Base-by-base conservation (phyloP, 2,113 vertebrate genomes). In the Colossoma macropomum region DNA sequence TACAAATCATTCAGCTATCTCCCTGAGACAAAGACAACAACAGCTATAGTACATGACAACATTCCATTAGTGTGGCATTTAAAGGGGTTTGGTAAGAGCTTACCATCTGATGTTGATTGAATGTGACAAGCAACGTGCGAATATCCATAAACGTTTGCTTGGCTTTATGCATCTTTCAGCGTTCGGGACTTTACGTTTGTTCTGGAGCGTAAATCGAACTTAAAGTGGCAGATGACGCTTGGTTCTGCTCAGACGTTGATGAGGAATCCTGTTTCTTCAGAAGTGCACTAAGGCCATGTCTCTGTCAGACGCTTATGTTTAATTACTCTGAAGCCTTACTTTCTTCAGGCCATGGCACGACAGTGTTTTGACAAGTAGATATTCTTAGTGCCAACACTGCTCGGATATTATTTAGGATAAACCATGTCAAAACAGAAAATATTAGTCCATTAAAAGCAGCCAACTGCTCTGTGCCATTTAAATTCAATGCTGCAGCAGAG, bases 51-150 rank as follows among this genome's bases (percentile, higher is more conserved):
- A 87, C 86, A 87, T 85, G 86, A 87, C 86, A 87, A 85, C 79
- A 79, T 85, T 87, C 82, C 83, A 87, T 87, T 87, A 87, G 86
- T 84, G 79, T 77, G 48, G 75, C 80, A 85, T 87, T 87, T 87
- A 78, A 82, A 69, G 21, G 54, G 59, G 50, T 63, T 66, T 68
- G 41, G 74, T 69, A 27, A 66, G 75, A 50, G 34, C 21, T 75
- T 32, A 60, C 69, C 68, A 82, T 72, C 48, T 27, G 65, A 75
- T 75, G 75, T 80, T 75, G 83, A 70, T 80, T 76, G 72, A 80
- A 80, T 62, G 70, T 79, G 70, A 79, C 77, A 74, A 86, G 74
- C 79, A 59, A 21, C 32, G 83, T 50, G 73, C 79, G 60, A 85
- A 85, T 60, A 72, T 77, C 62, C 70, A 75, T 77, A 84, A 72